A percentile compares a stretch with the other conserved stretches of the same genome.
Evolutionary conservation across 1,140 invertebrate genomes (phyloP).

Genomic region (Anastrepha ludens): DNA sequence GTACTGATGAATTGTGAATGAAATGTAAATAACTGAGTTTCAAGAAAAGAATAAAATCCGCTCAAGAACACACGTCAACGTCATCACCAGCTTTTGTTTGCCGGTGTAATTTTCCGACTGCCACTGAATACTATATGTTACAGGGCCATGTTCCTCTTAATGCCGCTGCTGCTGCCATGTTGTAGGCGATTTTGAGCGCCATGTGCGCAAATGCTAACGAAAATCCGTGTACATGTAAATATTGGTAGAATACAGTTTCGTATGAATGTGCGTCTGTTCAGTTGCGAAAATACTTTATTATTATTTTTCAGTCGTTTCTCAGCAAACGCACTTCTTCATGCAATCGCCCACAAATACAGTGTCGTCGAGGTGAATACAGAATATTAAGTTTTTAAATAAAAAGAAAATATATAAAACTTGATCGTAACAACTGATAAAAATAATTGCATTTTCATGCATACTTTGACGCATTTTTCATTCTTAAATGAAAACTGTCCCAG

Average conservation of each 20-base stretch:
- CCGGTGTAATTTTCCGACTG: background rate
- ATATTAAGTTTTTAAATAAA: too few species aligned
- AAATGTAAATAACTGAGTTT: background rate
- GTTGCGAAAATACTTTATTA: background rate
- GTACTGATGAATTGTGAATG: background rate
- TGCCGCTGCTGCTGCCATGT: background rate
- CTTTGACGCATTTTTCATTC: too few species aligned
- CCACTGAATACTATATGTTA: background rate
- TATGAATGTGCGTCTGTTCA: background rate
- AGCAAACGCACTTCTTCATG: background rate
- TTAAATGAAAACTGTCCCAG: too few species aligned
- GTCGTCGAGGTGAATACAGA: too few species aligned
- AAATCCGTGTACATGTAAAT: conserved; percentile 27
- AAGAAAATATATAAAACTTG: too few species aligned
- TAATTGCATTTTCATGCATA: too few species aligned
- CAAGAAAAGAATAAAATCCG: background rate
- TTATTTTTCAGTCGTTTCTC: background rate
- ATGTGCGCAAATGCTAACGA: conserved; percentile 16
- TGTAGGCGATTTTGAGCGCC: background rate
- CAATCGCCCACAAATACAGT: too few species aligned
- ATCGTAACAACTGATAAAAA: too few species aligned
- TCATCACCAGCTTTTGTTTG: background rate
- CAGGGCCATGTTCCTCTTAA: background rate
- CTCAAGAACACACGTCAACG: background rate
- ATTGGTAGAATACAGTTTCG: background rate